These are phyloP conservation scores for Leptinotarsa texana DNA, from an alignment of 1,140 invertebrate genomes.

Conservation along the genomic window DNA sequence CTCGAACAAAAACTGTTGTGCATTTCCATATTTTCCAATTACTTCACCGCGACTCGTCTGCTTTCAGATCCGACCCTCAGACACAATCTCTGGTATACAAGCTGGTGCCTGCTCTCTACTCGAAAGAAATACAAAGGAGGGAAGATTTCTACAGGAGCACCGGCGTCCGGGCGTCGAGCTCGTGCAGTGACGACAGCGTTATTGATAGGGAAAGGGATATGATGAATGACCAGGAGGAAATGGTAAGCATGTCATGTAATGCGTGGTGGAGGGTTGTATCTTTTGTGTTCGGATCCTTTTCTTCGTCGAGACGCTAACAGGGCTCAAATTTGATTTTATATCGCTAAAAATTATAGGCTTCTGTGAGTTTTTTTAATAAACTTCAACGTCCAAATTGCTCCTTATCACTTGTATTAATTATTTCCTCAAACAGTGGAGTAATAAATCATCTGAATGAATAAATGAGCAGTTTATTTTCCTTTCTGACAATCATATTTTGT, in stretches of 20 bases:
- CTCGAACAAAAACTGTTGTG: too few relatives aligned
- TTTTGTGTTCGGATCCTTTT: conserved; percentile 14
- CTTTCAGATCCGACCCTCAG: conserved; percentile 79
- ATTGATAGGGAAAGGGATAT: conserved; percentile 47
- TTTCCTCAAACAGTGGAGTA: too few relatives aligned
- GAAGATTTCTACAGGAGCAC: conserved; percentile 65
- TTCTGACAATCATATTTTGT: too few relatives aligned
- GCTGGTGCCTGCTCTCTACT: conserved; percentile 88
- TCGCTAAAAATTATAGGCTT: too few relatives aligned
- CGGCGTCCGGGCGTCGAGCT: conserved; percentile 48
- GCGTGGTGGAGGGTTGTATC: conserved; percentile 9
- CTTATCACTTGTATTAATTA: too few relatives aligned
- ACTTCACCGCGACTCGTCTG: neutral
- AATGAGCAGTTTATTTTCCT: too few relatives aligned
- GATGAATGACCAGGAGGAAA: conserved; percentile 44
- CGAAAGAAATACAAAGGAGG: conserved; percentile 83
- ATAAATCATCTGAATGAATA: too few relatives aligned
- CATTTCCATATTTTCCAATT: neutral
- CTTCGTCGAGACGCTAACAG: neutral
- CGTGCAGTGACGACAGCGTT: conserved; percentile 53
- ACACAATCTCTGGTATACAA: conserved; percentile 96
- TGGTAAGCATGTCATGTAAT: conserved; percentile 31
- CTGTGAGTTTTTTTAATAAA: too few relatives aligned
- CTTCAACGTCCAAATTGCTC: too few relatives aligned
- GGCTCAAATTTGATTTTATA: too few relatives aligned